Conservation (phyloP, 2,113 vertebrate genomes). For the Stegastes partitus region DNA sequence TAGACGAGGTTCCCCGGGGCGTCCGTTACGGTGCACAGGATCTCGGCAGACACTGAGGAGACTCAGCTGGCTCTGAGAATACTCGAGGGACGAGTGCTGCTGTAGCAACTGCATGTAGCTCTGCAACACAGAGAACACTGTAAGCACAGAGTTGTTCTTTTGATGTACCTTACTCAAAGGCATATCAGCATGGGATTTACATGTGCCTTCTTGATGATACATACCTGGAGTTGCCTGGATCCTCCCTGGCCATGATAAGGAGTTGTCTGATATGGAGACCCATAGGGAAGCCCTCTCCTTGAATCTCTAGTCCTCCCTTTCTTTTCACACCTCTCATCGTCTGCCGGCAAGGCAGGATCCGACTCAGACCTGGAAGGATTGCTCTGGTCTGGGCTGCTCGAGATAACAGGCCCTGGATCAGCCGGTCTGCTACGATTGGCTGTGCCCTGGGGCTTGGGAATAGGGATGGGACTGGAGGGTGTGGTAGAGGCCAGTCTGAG, state of each 20-base stretch:
- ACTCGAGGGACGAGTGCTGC: slow-evolving; percentile 94
- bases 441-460: slow-evolving; percentile 71
- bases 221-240: slow-evolving; percentile 89
- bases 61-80: slow-evolving; percentile 95
- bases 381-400: slow-evolving; percentile 85
- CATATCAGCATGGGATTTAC: not conserved
- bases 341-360: slow-evolving; percentile 83
- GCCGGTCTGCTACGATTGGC: slow-evolving; percentile 80
- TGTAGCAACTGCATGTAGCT: slow-evolving; percentile 97
- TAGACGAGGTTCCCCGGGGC: slow-evolving; percentile 88
- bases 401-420: slow-evolving; percentile 78
- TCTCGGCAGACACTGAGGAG: slow-evolving; percentile 91
- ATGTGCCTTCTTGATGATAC: not conserved
- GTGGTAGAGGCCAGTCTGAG: slow-evolving; percentile 78
- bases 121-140: slow-evolving; percentile 76
- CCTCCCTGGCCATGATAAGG: slow-evolving; percentile 87
- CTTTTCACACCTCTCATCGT: slow-evolving; percentile 83
- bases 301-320: slow-evolving; percentile 74
- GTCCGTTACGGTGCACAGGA: slow-evolving; percentile 74
- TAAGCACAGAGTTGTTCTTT: not conserved
- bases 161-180: not conserved
- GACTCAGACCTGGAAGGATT: slow-evolving; percentile 82
- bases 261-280: slow-evolving; percentile 89
- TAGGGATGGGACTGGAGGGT: slow-evolving; percentile 61
- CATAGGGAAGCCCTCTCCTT: slow-evolving; percentile 81